phyloP scores from a whole-genome alignment of 2,888 invertebrate species.

The Diadegma fenestrale region DNA sequence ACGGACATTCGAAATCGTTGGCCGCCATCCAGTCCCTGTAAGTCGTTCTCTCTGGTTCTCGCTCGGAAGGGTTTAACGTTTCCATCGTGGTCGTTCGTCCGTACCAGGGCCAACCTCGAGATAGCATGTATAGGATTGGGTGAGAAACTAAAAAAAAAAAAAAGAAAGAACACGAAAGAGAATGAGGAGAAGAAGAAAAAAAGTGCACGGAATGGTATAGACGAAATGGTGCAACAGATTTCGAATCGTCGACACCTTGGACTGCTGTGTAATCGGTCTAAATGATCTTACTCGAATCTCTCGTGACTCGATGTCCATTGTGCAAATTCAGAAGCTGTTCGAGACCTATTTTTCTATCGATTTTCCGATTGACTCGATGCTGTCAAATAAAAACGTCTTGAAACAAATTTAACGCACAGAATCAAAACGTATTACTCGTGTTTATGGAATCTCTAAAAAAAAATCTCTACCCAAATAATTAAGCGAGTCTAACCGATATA shows the following conservation, averaged over 20 bases:
- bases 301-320: not conserved
- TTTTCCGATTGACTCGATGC: not conserved
- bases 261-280: conserved; percentile 22
- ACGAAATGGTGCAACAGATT: conserved; percentile 64
- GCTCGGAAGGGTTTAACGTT: conserved; percentile 73
- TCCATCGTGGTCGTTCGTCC: conserved; percentile 70
- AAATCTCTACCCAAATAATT: not conserved
- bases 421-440: not conserved
- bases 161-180: conserved; percentile 67
- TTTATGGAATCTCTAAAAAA: not conserved
- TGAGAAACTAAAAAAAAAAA: conserved; percentile 60
- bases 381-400: not conserved
- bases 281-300: conserved; percentile 8
- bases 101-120: conserved; percentile 58
- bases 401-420: not conserved
- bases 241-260: conserved; percentile 30
- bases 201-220: conserved; percentile 1
- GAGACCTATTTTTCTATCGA: not conserved
- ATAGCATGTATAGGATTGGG: conserved; percentile 51
- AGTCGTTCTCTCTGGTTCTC: conserved; percentile 45
- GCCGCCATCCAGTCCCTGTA: conserved; percentile 76
- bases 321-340: conserved; percentile 2
- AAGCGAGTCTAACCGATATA: not conserved
- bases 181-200: conserved; percentile 12
- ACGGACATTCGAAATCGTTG: conserved; percentile 74